Evolutionary conservation across 2,888 invertebrate genomes (phyloP).

Genomic region (Hartigia nigra): DNA sequence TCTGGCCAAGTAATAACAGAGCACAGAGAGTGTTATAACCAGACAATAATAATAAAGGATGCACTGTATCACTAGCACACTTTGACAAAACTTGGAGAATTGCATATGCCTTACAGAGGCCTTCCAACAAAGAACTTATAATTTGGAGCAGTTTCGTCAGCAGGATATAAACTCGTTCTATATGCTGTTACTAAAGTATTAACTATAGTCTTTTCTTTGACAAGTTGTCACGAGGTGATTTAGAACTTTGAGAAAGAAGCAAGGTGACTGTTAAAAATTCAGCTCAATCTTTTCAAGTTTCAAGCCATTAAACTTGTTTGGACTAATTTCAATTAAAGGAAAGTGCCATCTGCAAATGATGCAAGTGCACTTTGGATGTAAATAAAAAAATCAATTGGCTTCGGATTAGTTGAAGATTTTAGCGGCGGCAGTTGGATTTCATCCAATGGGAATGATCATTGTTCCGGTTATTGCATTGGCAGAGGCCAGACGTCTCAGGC

Average conservation of each 20-base stretch:
- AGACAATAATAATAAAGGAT: neutral
- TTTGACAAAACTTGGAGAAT: neutral
- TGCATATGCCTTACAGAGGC: neutral
- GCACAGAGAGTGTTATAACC: neutral
- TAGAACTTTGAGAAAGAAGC: neutral
- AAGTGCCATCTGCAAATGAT: neutral
- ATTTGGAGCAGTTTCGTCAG: neutral
- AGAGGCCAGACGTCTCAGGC: constrained; percentile 36
- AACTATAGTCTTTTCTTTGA: neutral
- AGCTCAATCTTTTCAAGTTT: neutral
- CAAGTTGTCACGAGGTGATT: neutral
- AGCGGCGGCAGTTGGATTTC: constrained; percentile 41
- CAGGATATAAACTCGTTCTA: neutral
- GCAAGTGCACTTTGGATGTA: neutral
- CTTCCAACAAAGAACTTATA: neutral
- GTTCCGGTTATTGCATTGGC: constrained; percentile 49
- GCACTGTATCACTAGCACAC: neutral
- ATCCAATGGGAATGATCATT: constrained; percentile 55
- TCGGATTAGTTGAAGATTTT: neutral
- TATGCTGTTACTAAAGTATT: neutral
- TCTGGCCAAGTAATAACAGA: neutral
- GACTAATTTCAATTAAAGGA: neutral
- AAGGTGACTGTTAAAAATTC: neutral
- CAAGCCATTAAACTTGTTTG: neutral
- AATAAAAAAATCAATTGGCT: neutral